Conservation (phyloP, 2,888 invertebrate species). For the Siphlonurus alternatus region DNA sequence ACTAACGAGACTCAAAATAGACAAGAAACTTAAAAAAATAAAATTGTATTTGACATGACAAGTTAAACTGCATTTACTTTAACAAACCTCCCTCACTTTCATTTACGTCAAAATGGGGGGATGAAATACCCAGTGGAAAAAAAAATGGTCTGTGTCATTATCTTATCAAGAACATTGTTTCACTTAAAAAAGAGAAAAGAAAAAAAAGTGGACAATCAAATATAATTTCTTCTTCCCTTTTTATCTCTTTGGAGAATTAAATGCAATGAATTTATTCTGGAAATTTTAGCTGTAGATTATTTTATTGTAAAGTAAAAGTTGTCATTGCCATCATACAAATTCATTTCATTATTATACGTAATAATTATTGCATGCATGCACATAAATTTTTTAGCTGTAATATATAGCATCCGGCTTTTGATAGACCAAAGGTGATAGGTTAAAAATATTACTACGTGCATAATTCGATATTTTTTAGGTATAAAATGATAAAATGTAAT, state of each 20-base stretch:
- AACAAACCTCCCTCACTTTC: background rate
- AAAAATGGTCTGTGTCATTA: background rate
- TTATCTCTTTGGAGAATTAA: background rate
- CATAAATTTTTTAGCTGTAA: too few species aligned
- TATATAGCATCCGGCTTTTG: too few species aligned
- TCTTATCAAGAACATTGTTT: background rate
- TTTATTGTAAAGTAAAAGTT: too few species aligned
- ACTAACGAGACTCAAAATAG: background rate
- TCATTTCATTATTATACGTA: too few species aligned
- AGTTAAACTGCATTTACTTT: background rate
- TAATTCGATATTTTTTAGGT: too few species aligned
- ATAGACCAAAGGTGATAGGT: too few species aligned
- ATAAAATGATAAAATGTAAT: too few species aligned
- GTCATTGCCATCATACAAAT: too few species aligned
- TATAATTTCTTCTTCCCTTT: background rate
- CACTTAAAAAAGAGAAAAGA: background rate
- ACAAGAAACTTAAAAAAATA: background rate
- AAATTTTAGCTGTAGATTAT: too few species aligned
- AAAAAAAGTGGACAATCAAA: background rate
- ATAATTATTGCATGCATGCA: too few species aligned
- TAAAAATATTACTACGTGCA: too few species aligned
- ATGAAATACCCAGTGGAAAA: background rate
- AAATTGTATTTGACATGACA: background rate
- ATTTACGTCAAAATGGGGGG: background rate
- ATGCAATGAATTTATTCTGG: background rate